Conservation (phyloP, 2,797 vertebrate genomes). For the Chloroceryle amazona region DNA sequence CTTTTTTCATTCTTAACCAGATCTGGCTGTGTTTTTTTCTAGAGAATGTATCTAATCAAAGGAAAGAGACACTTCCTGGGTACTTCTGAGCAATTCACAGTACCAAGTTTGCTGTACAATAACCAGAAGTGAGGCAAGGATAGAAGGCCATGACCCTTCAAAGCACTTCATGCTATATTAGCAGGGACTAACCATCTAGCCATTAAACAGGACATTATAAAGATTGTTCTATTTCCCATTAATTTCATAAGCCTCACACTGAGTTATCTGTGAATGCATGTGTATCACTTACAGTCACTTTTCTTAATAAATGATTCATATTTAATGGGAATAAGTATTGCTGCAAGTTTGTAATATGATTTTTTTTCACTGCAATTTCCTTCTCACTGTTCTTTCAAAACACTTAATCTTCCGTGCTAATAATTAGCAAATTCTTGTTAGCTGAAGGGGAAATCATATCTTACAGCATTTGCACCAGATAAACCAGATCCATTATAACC, state of each 20-base stretch:
- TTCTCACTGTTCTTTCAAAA: conserved; percentile 66
- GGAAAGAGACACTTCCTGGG: background rate
- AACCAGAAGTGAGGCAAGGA: conserved; percentile 36
- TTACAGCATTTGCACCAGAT: conserved; percentile 55
- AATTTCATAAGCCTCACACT: conserved; percentile 12
- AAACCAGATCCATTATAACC: conserved; percentile 58
- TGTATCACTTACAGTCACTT: conserved; percentile 41
- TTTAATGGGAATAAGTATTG: conserved; percentile 65
- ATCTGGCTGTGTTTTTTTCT: conserved; percentile 12
- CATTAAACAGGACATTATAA: conserved; percentile 56
- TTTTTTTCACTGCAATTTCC: conserved; percentile 71
- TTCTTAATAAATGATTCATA: conserved; percentile 72
- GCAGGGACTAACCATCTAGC: conserved; percentile 19
- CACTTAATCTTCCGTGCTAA: conserved; percentile 72
- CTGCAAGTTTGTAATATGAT: conserved; percentile 57
- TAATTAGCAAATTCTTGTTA: conserved; percentile 77
- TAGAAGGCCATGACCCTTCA: background rate
- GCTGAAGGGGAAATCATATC: conserved; percentile 50
- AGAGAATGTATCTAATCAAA: background rate
- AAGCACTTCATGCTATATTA: conserved; percentile 43
- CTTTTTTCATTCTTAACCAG: conserved; percentile 10
- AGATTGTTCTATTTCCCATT: conserved; percentile 28
- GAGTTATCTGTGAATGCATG: conserved; percentile 33
- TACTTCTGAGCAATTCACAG: rapidly evolving
- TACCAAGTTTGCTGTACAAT: background rate